Evolutionary conservation across 1,140 invertebrate genomes (phyloP).

Genomic region (Galleria mellonella): DNA sequence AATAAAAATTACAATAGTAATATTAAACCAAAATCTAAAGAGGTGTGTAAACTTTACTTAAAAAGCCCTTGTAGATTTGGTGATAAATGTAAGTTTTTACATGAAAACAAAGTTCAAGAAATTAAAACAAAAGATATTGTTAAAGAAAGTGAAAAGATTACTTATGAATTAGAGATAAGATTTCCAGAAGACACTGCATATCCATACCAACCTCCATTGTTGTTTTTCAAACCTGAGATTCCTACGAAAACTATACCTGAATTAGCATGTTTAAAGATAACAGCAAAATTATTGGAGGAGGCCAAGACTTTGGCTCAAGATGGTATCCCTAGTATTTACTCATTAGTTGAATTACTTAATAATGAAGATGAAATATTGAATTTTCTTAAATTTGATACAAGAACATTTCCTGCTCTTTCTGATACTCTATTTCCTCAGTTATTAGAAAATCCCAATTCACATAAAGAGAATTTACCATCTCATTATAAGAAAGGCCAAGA

Average conservation of each 20-base stretch:
- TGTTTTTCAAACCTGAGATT: conserved; percentile 79
- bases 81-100: conserved; percentile 82
- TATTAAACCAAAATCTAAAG: conserved; percentile 74
- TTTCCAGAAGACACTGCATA: conserved; percentile 82
- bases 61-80: conserved; percentile 82
- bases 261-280: conserved; percentile 77
- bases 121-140: conserved; percentile 10
- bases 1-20: conserved; percentile 60
- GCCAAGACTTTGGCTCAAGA: conserved; percentile 77
- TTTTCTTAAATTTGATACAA: conserved; percentile 73
- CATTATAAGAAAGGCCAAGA: conserved; percentile 78
- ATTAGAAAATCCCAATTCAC: conserved; percentile 38
- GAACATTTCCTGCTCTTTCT: conserved; percentile 72
- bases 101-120: conserved; percentile 71
- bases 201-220: conserved; percentile 81
- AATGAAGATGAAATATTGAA: conserved; percentile 80
- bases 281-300: conserved; percentile 78
- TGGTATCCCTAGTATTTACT: conserved; percentile 81
- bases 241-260: conserved; percentile 75
- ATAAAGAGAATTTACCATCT: conserved; percentile 58
- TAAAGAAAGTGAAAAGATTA: conserved; percentile 44
- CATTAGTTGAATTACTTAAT: conserved; percentile 80
- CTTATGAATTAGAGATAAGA: conserved; percentile 82
- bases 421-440: conserved; percentile 61
- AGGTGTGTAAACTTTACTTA: conserved; percentile 80